Percentiles rank a stretch among this genome's conserved stretches.
phyloP scores from a whole-genome alignment of 2,113 vertebrate species.

The Malurus melanocephalus region DNA sequence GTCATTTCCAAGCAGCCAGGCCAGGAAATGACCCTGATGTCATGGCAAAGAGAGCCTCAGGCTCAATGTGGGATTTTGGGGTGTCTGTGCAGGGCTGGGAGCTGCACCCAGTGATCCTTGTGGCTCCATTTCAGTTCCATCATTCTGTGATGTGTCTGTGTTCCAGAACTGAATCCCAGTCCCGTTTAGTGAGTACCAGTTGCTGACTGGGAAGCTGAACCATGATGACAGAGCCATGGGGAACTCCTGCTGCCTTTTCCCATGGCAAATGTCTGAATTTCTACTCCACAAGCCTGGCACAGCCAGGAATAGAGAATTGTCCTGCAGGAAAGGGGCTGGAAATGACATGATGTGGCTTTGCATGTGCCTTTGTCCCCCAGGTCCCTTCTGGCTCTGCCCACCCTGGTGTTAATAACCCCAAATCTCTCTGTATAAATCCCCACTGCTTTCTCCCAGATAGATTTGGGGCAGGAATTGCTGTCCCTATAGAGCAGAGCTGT shows the following conservation, averaged over 20 bases:
- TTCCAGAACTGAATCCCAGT: neutral
- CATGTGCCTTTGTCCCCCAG: neutral
- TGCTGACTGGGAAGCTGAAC: neutral
- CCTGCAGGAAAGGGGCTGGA: neutral
- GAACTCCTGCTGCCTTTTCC: neutral
- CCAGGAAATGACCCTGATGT: rapidly evolving
- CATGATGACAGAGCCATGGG: rapidly evolving
- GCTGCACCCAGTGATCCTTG: neutral
- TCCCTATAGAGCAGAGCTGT: neutral
- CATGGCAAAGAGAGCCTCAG: rapidly evolving
- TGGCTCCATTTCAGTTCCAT: neutral
- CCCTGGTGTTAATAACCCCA: neutral
- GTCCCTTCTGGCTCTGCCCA: neutral
- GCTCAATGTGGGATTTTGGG: neutral
- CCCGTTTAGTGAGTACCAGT: neutral
- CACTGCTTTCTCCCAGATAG: neutral
- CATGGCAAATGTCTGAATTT: neutral
- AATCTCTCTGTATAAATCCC: neutral
- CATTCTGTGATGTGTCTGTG: rapidly evolving
- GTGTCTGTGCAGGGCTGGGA: neutral
- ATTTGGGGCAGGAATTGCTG: neutral
- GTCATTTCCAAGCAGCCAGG: neutral
- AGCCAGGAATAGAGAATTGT: rapidly evolving
- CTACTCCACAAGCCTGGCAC: rapidly evolving
- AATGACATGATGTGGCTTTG: neutral